Evolutionary conservation across 2,888 invertebrate genomes (phyloP).

Genomic region (Cheilosia vernalis): DNA sequence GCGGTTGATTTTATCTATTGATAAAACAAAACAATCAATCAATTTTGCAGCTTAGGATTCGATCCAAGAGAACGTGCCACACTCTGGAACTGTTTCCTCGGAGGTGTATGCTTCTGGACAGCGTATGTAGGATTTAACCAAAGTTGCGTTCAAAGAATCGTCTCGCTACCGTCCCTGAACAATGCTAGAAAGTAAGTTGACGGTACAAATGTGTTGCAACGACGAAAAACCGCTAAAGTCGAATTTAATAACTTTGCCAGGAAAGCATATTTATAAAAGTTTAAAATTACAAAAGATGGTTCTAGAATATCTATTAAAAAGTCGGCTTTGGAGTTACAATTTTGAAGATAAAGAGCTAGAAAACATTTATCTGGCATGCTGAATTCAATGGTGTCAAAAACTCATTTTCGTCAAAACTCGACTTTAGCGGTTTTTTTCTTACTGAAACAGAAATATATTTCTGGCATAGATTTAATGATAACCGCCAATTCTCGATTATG

Average conservation of each 20-base stretch:
- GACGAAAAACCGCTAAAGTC: too few species aligned
- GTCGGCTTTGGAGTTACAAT: too few species aligned
- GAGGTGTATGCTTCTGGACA: slow-evolving; percentile 86
- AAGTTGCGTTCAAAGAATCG: slow-evolving; percentile 89
- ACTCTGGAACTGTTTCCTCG: slow-evolving; percentile 86
- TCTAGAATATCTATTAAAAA: too few species aligned
- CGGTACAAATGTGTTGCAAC: neutral
- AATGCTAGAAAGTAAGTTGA: slow-evolving; percentile 84
- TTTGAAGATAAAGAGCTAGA: too few species aligned
- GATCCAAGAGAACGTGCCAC: slow-evolving; percentile 85
- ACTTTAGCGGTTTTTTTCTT: too few species aligned
- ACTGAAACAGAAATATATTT: too few species aligned
- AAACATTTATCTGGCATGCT: too few species aligned
- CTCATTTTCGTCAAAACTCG: too few species aligned
- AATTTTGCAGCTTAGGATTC: slow-evolving; percentile 2
- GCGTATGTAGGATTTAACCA: slow-evolving; percentile 88
- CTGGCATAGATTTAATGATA: neutral
- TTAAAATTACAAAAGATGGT: too few species aligned
- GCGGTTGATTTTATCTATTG: neutral
- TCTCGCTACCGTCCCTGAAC: slow-evolving; percentile 85
- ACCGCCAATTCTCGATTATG: neutral
- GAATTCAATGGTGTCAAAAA: too few species aligned
- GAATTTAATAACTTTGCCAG: too few species aligned
- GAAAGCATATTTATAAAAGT: too few species aligned
- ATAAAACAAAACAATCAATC: neutral